phyloP scores from a whole-genome alignment of 37 sponge, comb jelly and placozoan genomes.

The Bolinopsis microptera region DNA sequence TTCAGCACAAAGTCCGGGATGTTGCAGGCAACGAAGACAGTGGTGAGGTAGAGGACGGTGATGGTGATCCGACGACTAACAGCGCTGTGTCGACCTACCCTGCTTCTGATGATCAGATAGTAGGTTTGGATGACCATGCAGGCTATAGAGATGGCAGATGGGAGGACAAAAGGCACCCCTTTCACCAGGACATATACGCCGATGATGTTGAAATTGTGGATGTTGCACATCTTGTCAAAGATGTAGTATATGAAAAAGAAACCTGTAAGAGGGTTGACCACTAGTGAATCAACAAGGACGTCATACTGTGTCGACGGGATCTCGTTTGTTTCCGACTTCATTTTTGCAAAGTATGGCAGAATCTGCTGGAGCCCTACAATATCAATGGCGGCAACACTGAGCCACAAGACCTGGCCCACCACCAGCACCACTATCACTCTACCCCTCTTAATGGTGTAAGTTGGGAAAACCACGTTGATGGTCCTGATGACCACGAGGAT shows the following conservation, averaged over 20 bases:
- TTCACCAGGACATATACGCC: constrained; percentile 5
- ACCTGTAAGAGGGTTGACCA: constrained; percentile 43
- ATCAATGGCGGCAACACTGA: neutral
- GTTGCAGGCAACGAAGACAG: constrained; percentile 13
- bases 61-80: constrained; percentile 56
- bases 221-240: neutral
- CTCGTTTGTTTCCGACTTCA: neutral
- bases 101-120: neutral
- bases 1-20: constrained; percentile 64
- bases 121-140: constrained; percentile 57
- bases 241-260: constrained; percentile 31
- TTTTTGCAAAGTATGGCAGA: neutral
- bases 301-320: neutral
- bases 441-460: neutral
- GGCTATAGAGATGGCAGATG: constrained; percentile 3
- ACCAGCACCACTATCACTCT: neutral
- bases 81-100: constrained; percentile 31
- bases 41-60: constrained; percentile 46
- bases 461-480: constrained; percentile 50
- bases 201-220: constrained; percentile 38
- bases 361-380: constrained; percentile 17
- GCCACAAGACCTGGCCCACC: constrained; percentile 44
- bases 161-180: constrained; percentile 54
- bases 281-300: constrained; percentile 10
- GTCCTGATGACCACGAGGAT: constrained; percentile 52